Evolutionary conservation across 2,888 invertebrate species (phyloP).

Genomic region (Drosophila greeni): DNA sequence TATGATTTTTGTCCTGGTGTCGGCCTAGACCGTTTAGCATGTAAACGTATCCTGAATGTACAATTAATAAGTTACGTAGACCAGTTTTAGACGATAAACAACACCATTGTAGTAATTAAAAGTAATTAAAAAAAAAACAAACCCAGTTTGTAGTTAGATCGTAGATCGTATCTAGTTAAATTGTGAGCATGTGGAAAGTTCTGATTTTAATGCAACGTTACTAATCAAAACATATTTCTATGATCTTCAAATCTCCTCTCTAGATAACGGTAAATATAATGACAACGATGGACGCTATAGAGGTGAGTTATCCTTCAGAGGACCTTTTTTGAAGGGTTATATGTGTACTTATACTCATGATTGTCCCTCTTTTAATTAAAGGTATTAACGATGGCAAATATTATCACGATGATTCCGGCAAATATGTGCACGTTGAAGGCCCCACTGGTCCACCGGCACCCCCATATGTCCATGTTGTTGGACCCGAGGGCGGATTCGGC

Average conservation of each 20-base stretch:
- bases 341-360: background rate
- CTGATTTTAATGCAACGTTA: conserved; percentile 30
- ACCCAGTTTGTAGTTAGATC: conserved; percentile 25
- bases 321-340: no score
- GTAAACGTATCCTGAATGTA: conserved; percentile 6
- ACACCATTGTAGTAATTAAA: conserved; percentile 10
- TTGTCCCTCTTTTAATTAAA: conserved; percentile 17
- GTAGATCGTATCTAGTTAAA: conserved; percentile 28
- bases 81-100: conserved; percentile 6
- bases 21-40: no score
- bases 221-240: conserved; percentile 52
- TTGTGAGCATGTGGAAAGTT: conserved; percentile 21
- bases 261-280: conserved; percentile 72
- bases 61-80: conserved; percentile 21
- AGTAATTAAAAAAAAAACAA: conserved; percentile 2
- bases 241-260: conserved; percentile 47
- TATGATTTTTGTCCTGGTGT: no score
- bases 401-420: conserved; percentile 77
- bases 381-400: conserved; percentile 73
- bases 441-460: conserved; percentile 78
- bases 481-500: conserved; percentile 76
- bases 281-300: conserved; percentile 57
- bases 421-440: conserved; percentile 77
- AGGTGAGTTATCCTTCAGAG: conserved; percentile 55
- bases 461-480: conserved; percentile 74